phyloP scores from a whole-genome alignment of 2,888 invertebrate genomes.

The Petrolisthes manimaculis region DNA sequence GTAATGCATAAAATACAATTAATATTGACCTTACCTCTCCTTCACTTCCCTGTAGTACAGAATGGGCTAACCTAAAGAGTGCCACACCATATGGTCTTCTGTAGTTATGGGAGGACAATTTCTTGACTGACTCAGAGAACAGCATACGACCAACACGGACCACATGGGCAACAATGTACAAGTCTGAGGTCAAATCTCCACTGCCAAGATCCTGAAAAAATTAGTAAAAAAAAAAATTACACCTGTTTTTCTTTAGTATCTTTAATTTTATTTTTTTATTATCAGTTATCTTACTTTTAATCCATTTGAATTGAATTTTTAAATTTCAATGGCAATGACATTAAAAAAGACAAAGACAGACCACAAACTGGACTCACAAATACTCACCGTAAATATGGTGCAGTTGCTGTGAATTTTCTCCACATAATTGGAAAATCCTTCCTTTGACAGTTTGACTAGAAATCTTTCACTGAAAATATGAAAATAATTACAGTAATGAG shows the following conservation, averaged over 20 bases:
- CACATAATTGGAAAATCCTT: slow-evolving; percentile 89
- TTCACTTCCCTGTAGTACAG: slow-evolving; percentile 56
- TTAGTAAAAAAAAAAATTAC: not conserved
- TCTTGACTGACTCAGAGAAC: slow-evolving; percentile 76
- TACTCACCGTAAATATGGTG: slow-evolving; percentile 86
- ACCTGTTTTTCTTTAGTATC: slow-evolving; percentile 67
- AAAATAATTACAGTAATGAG: slow-evolving; percentile 22
- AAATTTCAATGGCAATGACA: not conserved
- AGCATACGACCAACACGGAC: slow-evolving; percentile 90
- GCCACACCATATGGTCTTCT: slow-evolving; percentile 85
- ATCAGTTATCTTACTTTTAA: not conserved
- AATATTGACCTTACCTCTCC: slow-evolving; percentile 44
- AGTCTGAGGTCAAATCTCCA: slow-evolving; percentile 85
- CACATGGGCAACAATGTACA: slow-evolving; percentile 90
- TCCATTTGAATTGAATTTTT: not conserved
- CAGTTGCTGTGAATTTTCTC: slow-evolving; percentile 85
- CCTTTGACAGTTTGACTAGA: slow-evolving; percentile 88
- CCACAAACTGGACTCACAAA: too few species aligned
- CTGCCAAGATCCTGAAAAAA: slow-evolving; percentile 81
- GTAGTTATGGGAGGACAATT: slow-evolving; percentile 70
- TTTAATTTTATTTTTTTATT: too few species aligned
- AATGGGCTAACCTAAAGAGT: slow-evolving; percentile 76
- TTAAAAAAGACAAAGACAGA: too few species aligned
- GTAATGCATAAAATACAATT: too few species aligned
- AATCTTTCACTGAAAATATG: slow-evolving; percentile 80